These are phyloP conservation scores for Paedocypris micromegethes DNA, from an alignment of 2,797 vertebrate genomes.

Conservation along the genomic window DNA sequence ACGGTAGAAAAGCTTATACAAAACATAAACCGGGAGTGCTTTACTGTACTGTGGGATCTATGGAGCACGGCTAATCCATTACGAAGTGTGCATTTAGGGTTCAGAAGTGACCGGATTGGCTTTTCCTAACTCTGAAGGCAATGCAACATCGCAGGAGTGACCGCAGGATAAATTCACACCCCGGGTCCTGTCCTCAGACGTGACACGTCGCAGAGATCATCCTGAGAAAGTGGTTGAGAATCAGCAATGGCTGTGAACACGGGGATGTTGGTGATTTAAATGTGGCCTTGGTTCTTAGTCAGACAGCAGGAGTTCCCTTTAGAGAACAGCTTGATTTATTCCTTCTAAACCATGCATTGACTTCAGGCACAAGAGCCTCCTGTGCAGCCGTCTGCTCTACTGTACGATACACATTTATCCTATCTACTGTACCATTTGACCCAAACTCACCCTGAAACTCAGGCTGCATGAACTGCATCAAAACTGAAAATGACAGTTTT, in stretches of 20 bases:
- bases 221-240: slow-evolving; percentile 4
- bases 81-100: slow-evolving; percentile 29
- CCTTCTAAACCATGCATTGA: slow-evolving; percentile 24
- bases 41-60: slow-evolving; percentile 16
- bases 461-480: background rate
- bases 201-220: slow-evolving; percentile 8
- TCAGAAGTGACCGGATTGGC: slow-evolving; percentile 16
- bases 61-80: slow-evolving; percentile 39
- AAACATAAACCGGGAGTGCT: slow-evolving; percentile 24
- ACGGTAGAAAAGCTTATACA: slow-evolving; percentile 25
- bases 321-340: slow-evolving; percentile 34
- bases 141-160: slow-evolving; percentile 22
- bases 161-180: slow-evolving; percentile 23
- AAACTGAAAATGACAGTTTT: too few species aligned
- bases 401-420: background rate
- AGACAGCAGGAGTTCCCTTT: slow-evolving; percentile 33
- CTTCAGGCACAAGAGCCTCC: slow-evolving; percentile 20
- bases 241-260: slow-evolving; percentile 16
- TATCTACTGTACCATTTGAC: background rate
- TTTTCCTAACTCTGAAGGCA: slow-evolving; percentile 28
- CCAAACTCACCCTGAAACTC: background rate
- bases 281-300: slow-evolving; percentile 26
- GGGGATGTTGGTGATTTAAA: slow-evolving; percentile 33
- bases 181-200: background rate
- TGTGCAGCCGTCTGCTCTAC: slow-evolving; percentile 7